Evolutionary conservation across 2,113 vertebrate genomes (phyloP).

Genomic region (Pseudorasbora parva): DNA sequence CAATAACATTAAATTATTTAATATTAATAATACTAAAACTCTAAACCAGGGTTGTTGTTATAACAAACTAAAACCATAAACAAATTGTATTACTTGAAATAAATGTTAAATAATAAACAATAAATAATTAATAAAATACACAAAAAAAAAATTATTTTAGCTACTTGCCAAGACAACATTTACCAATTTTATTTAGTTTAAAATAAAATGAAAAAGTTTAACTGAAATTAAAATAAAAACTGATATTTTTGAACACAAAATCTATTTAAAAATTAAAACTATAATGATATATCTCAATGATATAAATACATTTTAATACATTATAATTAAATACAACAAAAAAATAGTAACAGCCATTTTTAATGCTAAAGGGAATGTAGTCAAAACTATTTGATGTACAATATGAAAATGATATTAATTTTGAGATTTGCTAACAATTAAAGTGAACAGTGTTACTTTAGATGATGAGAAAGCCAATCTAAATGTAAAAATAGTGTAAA

Average conservation of each 20-base stretch:
- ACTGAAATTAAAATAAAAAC: too few relatives aligned
- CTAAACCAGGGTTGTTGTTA: not conserved
- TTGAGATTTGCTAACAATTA: not conserved
- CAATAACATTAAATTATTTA: not conserved
- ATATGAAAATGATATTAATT: not conserved
- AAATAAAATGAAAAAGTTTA: too few relatives aligned
- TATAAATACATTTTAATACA: not conserved
- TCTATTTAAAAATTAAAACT: too few relatives aligned
- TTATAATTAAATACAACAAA: not conserved
- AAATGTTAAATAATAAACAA: too few relatives aligned
- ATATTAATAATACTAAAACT: not conserved
- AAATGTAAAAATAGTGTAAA: not conserved
- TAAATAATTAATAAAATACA: too few relatives aligned
- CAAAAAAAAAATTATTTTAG: too few relatives aligned
- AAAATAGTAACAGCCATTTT: not conserved
- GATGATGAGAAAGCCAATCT: not conserved
- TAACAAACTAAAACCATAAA: too few relatives aligned
- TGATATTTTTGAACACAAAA: too few relatives aligned
- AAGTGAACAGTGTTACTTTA: not conserved
- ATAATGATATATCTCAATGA: too few relatives aligned
- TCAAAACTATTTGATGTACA: not conserved
- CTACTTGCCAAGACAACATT: too few relatives aligned
- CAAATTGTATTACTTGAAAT: too few relatives aligned
- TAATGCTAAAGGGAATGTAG: not conserved
- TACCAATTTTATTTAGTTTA: too few relatives aligned